phyloP scores from a whole-genome alignment of 2,113 vertebrate species.

The Lichenostomus cassidix region DNA sequence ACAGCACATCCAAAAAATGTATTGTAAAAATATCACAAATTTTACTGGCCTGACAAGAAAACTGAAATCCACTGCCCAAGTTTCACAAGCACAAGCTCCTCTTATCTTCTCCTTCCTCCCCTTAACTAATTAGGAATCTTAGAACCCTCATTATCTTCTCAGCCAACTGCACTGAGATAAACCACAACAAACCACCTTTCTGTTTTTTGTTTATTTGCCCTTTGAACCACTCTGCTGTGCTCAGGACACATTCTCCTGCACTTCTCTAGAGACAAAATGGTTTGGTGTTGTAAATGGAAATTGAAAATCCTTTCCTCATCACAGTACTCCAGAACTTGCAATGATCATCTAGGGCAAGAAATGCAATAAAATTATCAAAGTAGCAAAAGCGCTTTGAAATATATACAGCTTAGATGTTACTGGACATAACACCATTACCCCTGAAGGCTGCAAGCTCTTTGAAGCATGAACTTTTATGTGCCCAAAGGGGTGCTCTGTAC shows the following conservation, averaged over 20 bases:
- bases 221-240: background rate
- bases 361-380: background rate
- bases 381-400: slow-evolving; percentile 49
- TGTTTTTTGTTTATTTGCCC: background rate
- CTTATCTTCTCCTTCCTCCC: background rate
- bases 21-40: background rate
- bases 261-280: background rate
- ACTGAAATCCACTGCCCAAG: background rate
- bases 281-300: background rate
- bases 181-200: background rate
- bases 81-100: background rate
- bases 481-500: slow-evolving; percentile 21
- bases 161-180: background rate
- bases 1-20: background rate
- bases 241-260: background rate
- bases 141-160: background rate
- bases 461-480: slow-evolving; percentile 33
- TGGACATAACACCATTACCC: slow-evolving; percentile 30
- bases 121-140: background rate
- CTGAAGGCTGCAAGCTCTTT: slow-evolving; percentile 32
- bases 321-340: background rate
- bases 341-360: background rate
- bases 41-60: background rate
- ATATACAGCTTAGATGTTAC: slow-evolving; percentile 31
- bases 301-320: background rate